Evolutionary conservation across 2,797 vertebrate genomes (phyloP).

Genomic region (Botia almorhae): DNA sequence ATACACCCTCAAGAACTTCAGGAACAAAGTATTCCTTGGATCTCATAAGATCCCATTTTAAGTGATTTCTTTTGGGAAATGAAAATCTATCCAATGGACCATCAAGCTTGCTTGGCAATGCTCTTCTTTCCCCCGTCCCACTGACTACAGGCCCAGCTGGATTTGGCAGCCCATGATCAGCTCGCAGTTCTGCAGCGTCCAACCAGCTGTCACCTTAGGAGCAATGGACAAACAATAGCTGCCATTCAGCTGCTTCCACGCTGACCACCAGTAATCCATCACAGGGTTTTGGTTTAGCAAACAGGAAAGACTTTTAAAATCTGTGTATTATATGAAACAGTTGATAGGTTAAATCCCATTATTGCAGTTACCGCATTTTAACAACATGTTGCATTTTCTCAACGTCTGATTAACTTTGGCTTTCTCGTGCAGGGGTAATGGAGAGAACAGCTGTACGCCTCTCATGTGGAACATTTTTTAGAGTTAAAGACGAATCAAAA

Average conservation of each 20-base stretch:
- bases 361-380: conserved; percentile 15
- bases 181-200: conserved; percentile 27
- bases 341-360: conserved; percentile 35
- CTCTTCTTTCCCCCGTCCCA: conserved; percentile 21
- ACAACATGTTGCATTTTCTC: conserved; percentile 30
- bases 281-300: conserved; percentile 5
- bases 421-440: conserved; percentile 13
- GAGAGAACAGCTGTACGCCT: conserved; percentile 17
- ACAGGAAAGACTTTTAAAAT: conserved; percentile 10
- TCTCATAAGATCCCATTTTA: conserved; percentile 23
- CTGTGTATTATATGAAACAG: conserved; percentile 14
- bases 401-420: conserved; percentile 21
- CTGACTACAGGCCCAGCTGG: conserved; percentile 31
- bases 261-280: conserved; percentile 46
- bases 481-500: conserved; percentile 8
- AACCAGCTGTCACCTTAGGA: conserved; percentile 42
- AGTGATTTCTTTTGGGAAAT: conserved; percentile 47
- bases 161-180: conserved; percentile 22
- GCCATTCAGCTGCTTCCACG: conserved; percentile 41
- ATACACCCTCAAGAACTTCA: conserved; percentile 16
- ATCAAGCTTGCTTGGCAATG: conserved; percentile 66
- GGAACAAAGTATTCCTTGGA: conserved; percentile 43
- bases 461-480: conserved; percentile 4
- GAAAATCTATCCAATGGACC: conserved; percentile 69
- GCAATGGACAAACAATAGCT: conserved; percentile 37